These are phyloP conservation scores for Slavum lentiscoides DNA, from an alignment of 2,888 invertebrate species.

Conservation along the genomic window DNA sequence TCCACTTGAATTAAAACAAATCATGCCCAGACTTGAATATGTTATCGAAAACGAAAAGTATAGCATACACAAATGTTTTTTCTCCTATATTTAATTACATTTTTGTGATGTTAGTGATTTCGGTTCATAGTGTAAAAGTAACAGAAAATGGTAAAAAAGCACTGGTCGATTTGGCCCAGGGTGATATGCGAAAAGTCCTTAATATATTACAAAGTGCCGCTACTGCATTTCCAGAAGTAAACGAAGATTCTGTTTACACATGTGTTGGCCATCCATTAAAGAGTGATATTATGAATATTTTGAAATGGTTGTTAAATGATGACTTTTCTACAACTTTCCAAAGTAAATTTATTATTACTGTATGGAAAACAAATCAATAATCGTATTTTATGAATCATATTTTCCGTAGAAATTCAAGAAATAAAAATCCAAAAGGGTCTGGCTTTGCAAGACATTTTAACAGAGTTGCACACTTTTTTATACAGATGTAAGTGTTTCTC, in stretches of 20 bases:
- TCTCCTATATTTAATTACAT: not conserved
- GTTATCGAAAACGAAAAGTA: slow-evolving; percentile 84
- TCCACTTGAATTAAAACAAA: slow-evolving; percentile 81
- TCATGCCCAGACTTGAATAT: slow-evolving; percentile 83
- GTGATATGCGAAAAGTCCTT: slow-evolving; percentile 97
- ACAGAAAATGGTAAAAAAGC: slow-evolving; percentile 89
- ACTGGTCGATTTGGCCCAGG: slow-evolving; percentile 83
- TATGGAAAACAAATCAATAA: too few species aligned
- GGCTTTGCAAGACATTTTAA: slow-evolving; percentile 89
- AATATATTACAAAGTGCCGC: slow-evolving; percentile 96
- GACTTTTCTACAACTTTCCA: slow-evolving; percentile 74
- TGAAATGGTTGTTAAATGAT: slow-evolving; percentile 83
- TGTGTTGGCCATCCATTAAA: slow-evolving; percentile 96
- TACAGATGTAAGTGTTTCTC: slow-evolving; percentile 74
- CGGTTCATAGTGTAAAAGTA: slow-evolving; percentile 71
- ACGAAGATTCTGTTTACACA: slow-evolving; percentile 88
- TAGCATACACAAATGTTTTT: slow-evolving; percentile 56
- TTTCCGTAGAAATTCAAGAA: slow-evolving; percentile 71
- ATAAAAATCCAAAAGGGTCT: slow-evolving; percentile 87
- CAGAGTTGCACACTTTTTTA: slow-evolving; percentile 84
- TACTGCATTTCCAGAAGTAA: slow-evolving; percentile 86
- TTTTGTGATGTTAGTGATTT: not conserved
- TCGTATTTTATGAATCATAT: not conserved
- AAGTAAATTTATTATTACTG: slow-evolving; percentile 63
- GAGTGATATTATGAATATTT: slow-evolving; percentile 82